A percentile compares a stretch with the other conserved stretches of the same genome.
Evolutionary conservation across 1,140 invertebrate species (phyloP).

Genomic region (Trichomalopsis sarcophagae): DNA sequence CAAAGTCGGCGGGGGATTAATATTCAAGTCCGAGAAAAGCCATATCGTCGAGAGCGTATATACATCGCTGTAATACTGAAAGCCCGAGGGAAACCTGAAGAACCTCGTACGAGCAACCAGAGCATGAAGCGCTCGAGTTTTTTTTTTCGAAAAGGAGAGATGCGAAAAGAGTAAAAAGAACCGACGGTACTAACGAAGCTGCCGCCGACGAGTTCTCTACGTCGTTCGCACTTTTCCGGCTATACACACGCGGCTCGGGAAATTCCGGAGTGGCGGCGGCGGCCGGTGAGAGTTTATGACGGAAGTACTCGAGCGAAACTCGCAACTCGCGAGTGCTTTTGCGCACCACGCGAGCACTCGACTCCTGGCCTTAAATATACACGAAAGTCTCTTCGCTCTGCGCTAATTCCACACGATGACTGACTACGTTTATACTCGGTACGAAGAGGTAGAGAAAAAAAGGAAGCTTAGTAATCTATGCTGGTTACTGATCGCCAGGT

Average conservation of each 20-base stretch:
- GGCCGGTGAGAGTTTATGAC: background rate
- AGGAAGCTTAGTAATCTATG: background rate
- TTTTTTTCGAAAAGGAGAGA: background rate
- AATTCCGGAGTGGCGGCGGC: background rate
- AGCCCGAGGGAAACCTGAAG: background rate
- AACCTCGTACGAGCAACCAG: background rate
- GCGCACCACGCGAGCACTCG: background rate
- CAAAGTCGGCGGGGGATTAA: background rate
- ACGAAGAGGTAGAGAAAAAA: no score
- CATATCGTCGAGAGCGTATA: background rate
- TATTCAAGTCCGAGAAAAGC: background rate
- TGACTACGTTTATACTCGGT: no score
- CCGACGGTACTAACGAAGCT: background rate
- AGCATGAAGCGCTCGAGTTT: background rate
- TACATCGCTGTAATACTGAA: background rate
- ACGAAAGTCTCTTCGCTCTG: background rate
- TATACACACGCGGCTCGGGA: background rate
- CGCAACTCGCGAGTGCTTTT: background rate
- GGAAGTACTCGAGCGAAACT: conserved; percentile 18
- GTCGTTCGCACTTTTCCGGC: background rate
- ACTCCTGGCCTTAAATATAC: conserved; percentile 13
- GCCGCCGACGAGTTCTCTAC: background rate
- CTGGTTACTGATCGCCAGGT: background rate
- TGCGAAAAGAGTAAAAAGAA: background rate
- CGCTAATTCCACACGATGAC: no score